Evolutionary conservation across 2,797 vertebrate species (phyloP).

Genomic region (Poeciliopsis gracilis): DNA sequence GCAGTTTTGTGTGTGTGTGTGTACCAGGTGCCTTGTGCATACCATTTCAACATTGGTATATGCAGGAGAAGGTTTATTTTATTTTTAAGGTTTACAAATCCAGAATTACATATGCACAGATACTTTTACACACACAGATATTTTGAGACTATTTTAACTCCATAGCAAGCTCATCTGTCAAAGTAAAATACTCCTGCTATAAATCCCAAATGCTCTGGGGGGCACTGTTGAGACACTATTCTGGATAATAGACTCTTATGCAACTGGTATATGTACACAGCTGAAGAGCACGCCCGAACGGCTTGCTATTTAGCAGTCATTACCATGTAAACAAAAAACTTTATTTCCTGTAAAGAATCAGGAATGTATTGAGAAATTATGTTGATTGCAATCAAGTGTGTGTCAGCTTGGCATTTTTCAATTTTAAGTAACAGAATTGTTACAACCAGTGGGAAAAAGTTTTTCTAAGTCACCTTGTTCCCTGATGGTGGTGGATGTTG

Average conservation of each 20-base stretch:
- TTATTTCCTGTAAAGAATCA: constrained; percentile 9
- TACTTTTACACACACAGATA: too few relatives aligned
- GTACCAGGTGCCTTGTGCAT: too few relatives aligned
- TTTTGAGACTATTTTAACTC: too few relatives aligned
- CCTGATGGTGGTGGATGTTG: constrained; percentile 91
- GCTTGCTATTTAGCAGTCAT: constrained; percentile 33
- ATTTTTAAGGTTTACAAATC: too few relatives aligned
- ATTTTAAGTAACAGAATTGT: neutral
- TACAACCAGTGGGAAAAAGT: constrained; percentile 2
- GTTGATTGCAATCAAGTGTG: constrained; percentile 22
- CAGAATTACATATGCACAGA: too few relatives aligned
- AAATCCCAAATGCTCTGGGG: constrained; percentile 58
- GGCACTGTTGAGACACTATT: constrained; percentile 72
- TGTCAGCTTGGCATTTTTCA: neutral
- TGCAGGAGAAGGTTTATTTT: too few relatives aligned
- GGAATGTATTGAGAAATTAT: constrained; percentile 16
- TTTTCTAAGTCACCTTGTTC: constrained; percentile 87
- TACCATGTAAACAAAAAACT: constrained; percentile 27
- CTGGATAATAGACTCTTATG: constrained; percentile 42
- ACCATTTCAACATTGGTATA: too few relatives aligned
- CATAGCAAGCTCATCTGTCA: constrained; percentile 28
- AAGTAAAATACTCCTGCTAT: neutral
- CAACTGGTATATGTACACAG: constrained; percentile 54
- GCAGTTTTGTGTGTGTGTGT: too few relatives aligned
- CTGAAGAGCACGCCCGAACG: constrained; percentile 28